Base-by-base conservation (phyloP, 1,140 invertebrate species). In the Brachionus plicatilis region DNA sequence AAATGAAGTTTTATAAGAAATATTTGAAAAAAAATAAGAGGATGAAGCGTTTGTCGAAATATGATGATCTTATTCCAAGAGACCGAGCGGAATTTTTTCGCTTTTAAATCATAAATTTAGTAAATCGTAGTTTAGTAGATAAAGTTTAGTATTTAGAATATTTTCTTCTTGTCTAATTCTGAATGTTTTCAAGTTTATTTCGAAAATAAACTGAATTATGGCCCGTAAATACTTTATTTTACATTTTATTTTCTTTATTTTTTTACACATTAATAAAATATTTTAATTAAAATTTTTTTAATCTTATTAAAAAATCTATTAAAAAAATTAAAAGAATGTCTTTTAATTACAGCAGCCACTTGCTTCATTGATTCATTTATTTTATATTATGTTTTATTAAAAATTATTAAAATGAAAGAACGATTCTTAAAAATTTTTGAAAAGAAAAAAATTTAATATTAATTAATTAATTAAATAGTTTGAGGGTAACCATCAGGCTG, bases 61-160 rank as follows among this genome's bases (percentile, higher is more conserved):
- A 41, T 43, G 9, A 17, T n/a, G 29, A 41, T n/a, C 17, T 43
- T 5, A 60, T 27, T 9, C 17, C 53, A 4, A 60, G 9, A 17
- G 53, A 60, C 17, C 17, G 53, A 20, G 9, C n/a, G 17, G n/a
- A 60, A 9, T 27, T 17, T 20, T 9, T 60, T 8, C 17, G 20
- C 7, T 8, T 27, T 60, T 60, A 20, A 60, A 20, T 60, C 17
- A 33, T 14, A 14, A 47, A 68, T 68, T 68, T 68, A 68, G 66
- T 68, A 68, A 29, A 24, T 68, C 11, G 66, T 68, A 68, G 66
- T 68, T 68, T 68, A 68, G 66, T 68, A 68, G 66, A 68, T 33
- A 41, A 33, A 68, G 66, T 68, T 68, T 68, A 68, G 66, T 68
- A 68, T 60, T 60, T 60, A 20, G 53, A 60, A 60, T 20, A n/a